Evolutionary conservation across 2,797 vertebrate genomes (phyloP).

Genomic region (Nannoperca obscura): DNA sequence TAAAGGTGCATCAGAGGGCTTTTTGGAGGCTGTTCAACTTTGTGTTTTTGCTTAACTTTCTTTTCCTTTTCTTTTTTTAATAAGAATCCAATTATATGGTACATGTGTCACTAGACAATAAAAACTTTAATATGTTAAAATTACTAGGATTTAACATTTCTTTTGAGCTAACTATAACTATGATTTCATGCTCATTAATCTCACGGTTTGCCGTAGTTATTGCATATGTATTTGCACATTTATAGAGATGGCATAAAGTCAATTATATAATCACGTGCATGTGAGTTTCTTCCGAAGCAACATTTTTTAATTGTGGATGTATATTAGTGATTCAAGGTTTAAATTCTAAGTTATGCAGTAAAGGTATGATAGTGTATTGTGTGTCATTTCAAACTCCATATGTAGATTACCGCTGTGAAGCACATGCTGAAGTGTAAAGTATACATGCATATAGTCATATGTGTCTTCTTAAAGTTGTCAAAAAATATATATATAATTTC

Average conservation of each 20-base stretch:
- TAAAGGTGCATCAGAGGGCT: background rate
- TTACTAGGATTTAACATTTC: background rate
- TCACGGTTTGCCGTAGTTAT: slow-evolving; percentile 16
- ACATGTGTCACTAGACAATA: slow-evolving; percentile 4
- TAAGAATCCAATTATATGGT: background rate
- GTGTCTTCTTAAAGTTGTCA: background rate
- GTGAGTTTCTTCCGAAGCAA: background rate
- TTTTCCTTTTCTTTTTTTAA: background rate
- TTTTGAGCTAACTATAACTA: background rate
- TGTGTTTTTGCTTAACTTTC: background rate
- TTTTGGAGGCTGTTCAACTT: background rate
- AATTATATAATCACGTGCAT: background rate
- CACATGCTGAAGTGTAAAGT: background rate
- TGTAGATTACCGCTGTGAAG: background rate
- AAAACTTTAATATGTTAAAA: background rate
- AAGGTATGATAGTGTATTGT: background rate
- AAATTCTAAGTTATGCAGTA: background rate
- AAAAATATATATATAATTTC: no score
- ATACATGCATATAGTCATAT: background rate
- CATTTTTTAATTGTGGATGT: no score
- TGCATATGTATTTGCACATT: slow-evolving; percentile 17
- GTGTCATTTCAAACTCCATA: background rate
- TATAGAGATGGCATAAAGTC: background rate
- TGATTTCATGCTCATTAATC: slow-evolving; percentile 12
- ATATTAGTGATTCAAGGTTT: background rate